Conservation (phyloP, 2,797 vertebrate genomes). For the Pipistrellus pygmaeus region DNA sequence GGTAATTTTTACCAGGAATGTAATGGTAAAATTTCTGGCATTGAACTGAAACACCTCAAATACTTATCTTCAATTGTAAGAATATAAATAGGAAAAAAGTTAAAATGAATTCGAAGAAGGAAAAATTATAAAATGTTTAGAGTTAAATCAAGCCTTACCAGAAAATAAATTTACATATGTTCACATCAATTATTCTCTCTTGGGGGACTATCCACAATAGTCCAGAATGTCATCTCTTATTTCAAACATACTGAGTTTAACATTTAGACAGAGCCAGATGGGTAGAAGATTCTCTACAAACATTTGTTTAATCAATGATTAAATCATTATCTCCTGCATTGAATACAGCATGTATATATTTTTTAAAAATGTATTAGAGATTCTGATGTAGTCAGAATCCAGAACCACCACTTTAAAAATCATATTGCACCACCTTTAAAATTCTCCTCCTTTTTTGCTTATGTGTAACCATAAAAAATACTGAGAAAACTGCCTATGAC, state of each 20-base stretch:
- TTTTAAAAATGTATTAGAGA: background rate
- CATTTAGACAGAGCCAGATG: background rate
- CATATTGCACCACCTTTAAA: background rate
- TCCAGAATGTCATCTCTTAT: background rate
- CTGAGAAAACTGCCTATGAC: background rate
- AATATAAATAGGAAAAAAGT: background rate
- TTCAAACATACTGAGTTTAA: background rate
- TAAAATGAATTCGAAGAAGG: background rate
- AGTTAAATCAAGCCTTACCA: background rate
- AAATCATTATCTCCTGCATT: background rate
- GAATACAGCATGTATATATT: background rate
- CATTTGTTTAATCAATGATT: background rate
- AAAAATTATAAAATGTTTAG: constrained; percentile 2
- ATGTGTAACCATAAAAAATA: background rate
- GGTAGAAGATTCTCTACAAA: background rate
- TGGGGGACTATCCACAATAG: background rate
- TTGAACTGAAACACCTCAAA: background rate
- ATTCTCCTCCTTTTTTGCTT: background rate
- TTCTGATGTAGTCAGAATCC: background rate
- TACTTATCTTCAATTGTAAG: constrained; percentile 25
- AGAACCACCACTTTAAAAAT: background rate
- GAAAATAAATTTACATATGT: background rate
- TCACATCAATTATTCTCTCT: background rate
- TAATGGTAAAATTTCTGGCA: background rate
- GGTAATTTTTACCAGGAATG: background rate